Base-by-base conservation (phyloP, 2,113 vertebrate genomes). In the Nibea coibor region DNA sequence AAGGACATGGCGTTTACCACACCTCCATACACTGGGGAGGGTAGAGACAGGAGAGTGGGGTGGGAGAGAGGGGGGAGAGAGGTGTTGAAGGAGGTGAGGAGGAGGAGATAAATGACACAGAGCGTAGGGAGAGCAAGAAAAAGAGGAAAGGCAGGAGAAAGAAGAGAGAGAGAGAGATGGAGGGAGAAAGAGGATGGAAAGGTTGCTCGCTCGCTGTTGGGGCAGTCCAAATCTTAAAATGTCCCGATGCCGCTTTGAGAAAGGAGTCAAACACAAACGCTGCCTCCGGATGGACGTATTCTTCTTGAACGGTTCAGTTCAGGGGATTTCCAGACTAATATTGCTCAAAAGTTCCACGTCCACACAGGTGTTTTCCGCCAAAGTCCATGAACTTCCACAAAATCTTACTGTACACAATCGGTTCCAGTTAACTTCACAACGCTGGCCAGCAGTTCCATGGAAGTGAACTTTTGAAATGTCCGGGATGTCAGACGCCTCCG, bases 1-100 rank as follows among this genome's bases (percentile, higher is more conserved):
- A 96, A 96, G 87, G 96, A 97, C 85, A 96, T 35, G 88, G 92
- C 24, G 91, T 96, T 97, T 96, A 96, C 91, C 89, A 72, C 84
- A 71, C 82, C 88, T 84, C 76, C 78, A 71, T 26, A 84, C 57
- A 92, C 65, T 70, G 75, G 77, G 67, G 71, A 72, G 65, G 87
- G 39, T 4, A 85, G 74, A 78, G 76, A 85, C 56, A 76, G 70
- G 42, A 56, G 11, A 63, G 26, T 35, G 45, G 59, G 54, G 15
- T 4, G 62, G 35, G 31, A 35, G 31, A 35, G 43, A 43, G 42
- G 12, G 42, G 9, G 42, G 39, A 58, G 50, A 39, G 56, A 43
- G 24, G 48, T 45, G 0, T 19, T 42, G 39, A 68, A 31, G n/a
- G 31, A 45, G 56, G 42, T 4, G 43, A 65, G 47, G 4, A 47